Percentiles rank a stretch among this genome's conserved stretches.
These are phyloP conservation scores for Melanitta fusca DNA, from an alignment of 2,797 vertebrate genomes.

Conservation along the genomic window DNA sequence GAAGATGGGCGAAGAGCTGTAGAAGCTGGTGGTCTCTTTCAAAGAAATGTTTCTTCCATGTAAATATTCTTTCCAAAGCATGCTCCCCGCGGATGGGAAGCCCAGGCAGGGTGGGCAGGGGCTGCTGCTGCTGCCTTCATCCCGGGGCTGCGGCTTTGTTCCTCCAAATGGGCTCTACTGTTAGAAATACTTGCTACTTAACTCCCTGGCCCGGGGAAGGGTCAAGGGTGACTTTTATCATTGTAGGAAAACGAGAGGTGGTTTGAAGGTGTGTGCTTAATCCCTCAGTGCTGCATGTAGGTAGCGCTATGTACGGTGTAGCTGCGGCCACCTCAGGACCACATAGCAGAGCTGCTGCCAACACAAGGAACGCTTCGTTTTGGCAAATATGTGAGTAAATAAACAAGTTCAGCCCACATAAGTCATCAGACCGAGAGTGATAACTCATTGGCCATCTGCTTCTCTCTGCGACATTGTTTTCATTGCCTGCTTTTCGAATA, in stretches of 20 bases:
- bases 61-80: neutral
- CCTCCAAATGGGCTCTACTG: neutral
- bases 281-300: neutral
- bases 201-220: neutral
- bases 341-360: neutral
- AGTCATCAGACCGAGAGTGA: conserved; percentile 57
- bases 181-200: neutral
- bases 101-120: neutral
- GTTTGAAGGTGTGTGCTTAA: neutral
- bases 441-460: conserved; percentile 74
- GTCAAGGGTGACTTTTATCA: neutral
- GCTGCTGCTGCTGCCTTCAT: neutral
- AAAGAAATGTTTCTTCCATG: neutral
- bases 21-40: neutral
- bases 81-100: neutral
- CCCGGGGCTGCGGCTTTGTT: too few species aligned
- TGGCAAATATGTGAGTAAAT: conserved; percentile 53
- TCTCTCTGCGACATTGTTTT: conserved; percentile 58
- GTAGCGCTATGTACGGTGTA: neutral
- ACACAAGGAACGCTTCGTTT: conserved; percentile 33
- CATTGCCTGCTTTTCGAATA: conserved; percentile 2
- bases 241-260: neutral
- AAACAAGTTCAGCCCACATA: conserved; percentile 68
- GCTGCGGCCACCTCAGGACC: neutral
- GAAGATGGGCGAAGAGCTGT: neutral